Base-by-base conservation (phyloP, 1,140 invertebrate species). In the Bursaphelenchus mucronatus region DNA sequence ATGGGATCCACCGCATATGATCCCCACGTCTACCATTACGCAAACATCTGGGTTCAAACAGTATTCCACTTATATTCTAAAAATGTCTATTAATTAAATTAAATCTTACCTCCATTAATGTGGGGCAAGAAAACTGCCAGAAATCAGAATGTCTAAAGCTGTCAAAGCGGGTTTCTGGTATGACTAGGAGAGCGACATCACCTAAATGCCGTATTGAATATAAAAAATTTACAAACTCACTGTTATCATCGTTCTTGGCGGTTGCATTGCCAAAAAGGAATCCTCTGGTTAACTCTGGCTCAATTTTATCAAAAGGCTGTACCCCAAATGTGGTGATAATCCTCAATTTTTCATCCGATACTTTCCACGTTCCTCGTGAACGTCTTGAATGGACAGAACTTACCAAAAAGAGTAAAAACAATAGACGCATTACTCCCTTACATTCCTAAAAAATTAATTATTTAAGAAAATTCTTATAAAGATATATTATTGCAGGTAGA, bases 1-100 rank as follows among this genome's bases (percentile, higher is more conserved):
- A 97, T 13, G 94, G 94, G 49, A 97, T 87, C 80, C 87, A 87
- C 63, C 93, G 86, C 40, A 97, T 84, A 76, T 91, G 90, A 84
- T 97, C 92, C 74, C 89, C 81, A 43, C 75, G 45, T 68, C 19
- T 86, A 1, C 89, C 89, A 73, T 88, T 86, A n/a, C 87, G 87
- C 70, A 87, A 86, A 82, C 93, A 96, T 53, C 87, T 85, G 8
- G 86, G 84, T 84, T 95, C 90, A 82, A 89, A 96, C 8, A 91
- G 90, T 61, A 89, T 87, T 51, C 84, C 84, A 77, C 90, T 88
- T 39, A 94, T 84, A 68, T 88, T 88, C 58, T 88, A 85, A 82
- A 95, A 63, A 94, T 91, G 94, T 94, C 47, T 69, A 87, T 83
- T 78, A 30, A 30, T 30, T 30, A 5, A 30, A 5, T 30, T 30